Evolutionary conservation across 30 jellyfish, hydroid and myxozoan genomes (phyloP), one percentile per base, ranked within the genome.

Genomic region (Cassiopea xamachana): DNA sequence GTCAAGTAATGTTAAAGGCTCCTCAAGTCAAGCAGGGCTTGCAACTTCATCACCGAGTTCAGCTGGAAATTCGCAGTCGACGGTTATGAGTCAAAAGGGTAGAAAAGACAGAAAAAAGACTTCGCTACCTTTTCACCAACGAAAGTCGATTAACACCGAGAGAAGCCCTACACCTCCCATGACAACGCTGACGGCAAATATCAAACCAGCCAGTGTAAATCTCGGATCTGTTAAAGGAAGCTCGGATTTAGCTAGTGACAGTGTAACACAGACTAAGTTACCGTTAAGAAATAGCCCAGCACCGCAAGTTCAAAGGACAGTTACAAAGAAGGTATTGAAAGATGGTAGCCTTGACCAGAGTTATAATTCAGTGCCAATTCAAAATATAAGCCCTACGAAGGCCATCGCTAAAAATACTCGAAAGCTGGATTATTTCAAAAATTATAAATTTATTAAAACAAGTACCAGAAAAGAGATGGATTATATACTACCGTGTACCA

Each of bases 141-240:
- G 94, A 1, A 83, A 87, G 51, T 49, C 94, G 13, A 62, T 82
- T 1, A 87, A 81, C 82, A 87, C 94, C 1, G 94, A 87, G 79
- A 69, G 94, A 49, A 87, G 94, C 16, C 94, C 94, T 2, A 87
- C 94, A 1, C 94, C 94, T 5, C 94, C 94, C 4, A 78, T 87
- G 39, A 9, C 64, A 62, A 72, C 90, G 1, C 60, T 87, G n/a
- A 45, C 90, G 6, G 48, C 90, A 18, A 79, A 77, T 51, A 71
- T 87, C 1, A 87, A 87, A 47, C 44, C 90, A 14, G 64, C 62
- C 15, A 77, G 47, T 39, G 62, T 73, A 44, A 83, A 69, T 60
- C 15, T 60, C 4, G 91, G 91, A 69, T 59, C 91, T 71, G 86
- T 79, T 47, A 60, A 50, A 44, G 84, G 77, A 5, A 68, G 80